Conservation (phyloP, 2,113 vertebrate species). For the Antechinus stuartii region DNA sequence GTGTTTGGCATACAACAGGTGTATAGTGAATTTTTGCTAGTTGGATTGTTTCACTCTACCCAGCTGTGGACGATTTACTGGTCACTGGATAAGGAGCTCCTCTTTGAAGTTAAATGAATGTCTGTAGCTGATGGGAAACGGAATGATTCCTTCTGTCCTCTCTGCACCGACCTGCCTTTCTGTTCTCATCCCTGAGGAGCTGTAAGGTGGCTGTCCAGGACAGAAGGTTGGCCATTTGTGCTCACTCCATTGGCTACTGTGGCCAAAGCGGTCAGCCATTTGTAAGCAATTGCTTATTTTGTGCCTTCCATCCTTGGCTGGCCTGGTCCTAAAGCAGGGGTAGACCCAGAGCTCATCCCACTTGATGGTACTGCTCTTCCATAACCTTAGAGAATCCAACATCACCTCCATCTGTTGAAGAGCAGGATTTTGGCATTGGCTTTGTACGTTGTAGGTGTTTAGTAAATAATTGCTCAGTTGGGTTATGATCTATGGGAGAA, state of each 20-base stretch:
- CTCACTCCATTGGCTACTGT: not conserved
- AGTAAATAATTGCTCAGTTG: not conserved
- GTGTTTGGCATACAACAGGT: not conserved
- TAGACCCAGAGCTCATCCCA: not conserved
- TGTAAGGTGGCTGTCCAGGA: not conserved
- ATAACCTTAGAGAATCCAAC: not conserved
- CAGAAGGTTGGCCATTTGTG: not conserved
- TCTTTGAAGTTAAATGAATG: not conserved
- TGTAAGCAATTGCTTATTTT: not conserved
- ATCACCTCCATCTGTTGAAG: not conserved
- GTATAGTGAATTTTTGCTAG: not conserved
- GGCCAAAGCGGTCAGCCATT: not conserved
- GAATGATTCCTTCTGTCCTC: not conserved
- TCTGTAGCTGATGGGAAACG: not conserved
- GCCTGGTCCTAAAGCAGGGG: not conserved
- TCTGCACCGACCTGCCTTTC: not conserved
- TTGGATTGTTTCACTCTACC: not conserved
- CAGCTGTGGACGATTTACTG: not conserved
- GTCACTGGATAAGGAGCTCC: not conserved
- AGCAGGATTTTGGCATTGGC: not conserved
- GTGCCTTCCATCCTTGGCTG: not conserved
- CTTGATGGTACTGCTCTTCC: not conserved
- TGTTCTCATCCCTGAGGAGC: not conserved
- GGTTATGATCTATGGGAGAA: not conserved
- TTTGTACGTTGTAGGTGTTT: not conserved